Base-by-base conservation (phyloP, 2,888 invertebrate species). In the Dicyrtomina minuta region DNA sequence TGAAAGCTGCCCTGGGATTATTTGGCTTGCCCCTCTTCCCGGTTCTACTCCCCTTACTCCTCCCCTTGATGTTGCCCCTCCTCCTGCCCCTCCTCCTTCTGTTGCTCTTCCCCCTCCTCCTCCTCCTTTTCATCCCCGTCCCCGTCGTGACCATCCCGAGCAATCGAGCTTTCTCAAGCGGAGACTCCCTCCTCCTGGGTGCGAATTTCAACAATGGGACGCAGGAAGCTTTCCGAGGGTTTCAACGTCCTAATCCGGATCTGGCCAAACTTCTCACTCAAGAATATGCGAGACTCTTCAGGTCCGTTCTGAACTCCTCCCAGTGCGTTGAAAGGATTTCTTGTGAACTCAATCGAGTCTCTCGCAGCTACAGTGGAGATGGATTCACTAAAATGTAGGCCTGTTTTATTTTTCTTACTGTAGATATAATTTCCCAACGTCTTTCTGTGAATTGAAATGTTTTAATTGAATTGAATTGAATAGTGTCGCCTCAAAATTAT, bases 241-340 rank as follows among this genome's bases (percentile, higher is more conserved):
- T 56, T 15, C n/a, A 20, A 17, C 26, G n/a, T 17, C 44, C n/a
- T n/a, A n/a, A 46, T 13, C 33, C 56, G 1, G 61, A 60, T 13
- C 33, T 71, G 3, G 60, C 56, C 51, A 55, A 49, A 39, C 17
- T 46, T 1, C 15, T 67, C 1, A 22, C 56, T 24, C 59, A 67
- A n/a, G 67, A 67, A 22, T 67, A 67, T 22, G 12, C 46, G 4
- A 26, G 67, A 20, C 33, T 59, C 2, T 67, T 67, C 51, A 46
- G 26, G 39, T 27, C 46, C 15, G 59, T 67, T 33, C 20, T 67
- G 59, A 44, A 44, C 26, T 68, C 71, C 1, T 41, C 53, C 1
- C 68, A 71, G 24, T 71, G 71, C 39, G 66, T 71, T 12, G 71
- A 71, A 33, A 60, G 71, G 33, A 68, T 71, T 27, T 68, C 71